Evolutionary conservation across 2,113 vertebrate genomes (phyloP).

Genomic region (Ceyx melanurus): DNA sequence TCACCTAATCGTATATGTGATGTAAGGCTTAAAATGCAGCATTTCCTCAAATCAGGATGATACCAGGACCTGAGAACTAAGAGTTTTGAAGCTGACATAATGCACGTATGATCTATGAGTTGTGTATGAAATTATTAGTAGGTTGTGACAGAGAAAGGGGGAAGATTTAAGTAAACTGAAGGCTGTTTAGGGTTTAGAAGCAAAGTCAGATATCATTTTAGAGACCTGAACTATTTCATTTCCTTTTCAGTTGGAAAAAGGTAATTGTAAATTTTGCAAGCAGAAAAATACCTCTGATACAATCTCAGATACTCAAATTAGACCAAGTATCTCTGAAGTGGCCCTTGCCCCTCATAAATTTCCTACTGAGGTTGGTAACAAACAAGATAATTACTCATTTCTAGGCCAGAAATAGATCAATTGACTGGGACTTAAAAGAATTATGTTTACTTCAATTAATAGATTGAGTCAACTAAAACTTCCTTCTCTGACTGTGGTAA

Average conservation of each 20-base stretch:
- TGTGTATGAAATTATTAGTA: neutral
- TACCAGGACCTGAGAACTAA: neutral
- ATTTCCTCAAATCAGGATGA: neutral
- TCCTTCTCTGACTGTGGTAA: neutral
- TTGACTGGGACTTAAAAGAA: neutral
- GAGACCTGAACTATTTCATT: neutral
- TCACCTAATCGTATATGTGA: neutral
- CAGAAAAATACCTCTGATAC: neutral
- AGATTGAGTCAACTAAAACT: neutral
- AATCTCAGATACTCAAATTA: neutral
- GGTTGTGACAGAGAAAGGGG: neutral
- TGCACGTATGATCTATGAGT: neutral
- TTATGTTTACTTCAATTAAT: neutral
- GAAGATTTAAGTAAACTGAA: neutral
- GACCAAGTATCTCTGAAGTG: neutral
- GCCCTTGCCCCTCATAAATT: neutral
- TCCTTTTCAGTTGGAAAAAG: neutral
- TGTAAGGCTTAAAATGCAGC: neutral
- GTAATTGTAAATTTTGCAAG: neutral
- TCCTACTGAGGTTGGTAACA: neutral
- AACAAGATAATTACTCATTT: constrained; percentile 30
- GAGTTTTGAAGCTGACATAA: neutral
- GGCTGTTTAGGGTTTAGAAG: neutral
- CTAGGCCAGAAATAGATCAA: neutral
- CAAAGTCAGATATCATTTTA: neutral